Base-by-base conservation (phyloP, 2,113 vertebrate genomes). In the Pygoscelis antarcticus region DNA sequence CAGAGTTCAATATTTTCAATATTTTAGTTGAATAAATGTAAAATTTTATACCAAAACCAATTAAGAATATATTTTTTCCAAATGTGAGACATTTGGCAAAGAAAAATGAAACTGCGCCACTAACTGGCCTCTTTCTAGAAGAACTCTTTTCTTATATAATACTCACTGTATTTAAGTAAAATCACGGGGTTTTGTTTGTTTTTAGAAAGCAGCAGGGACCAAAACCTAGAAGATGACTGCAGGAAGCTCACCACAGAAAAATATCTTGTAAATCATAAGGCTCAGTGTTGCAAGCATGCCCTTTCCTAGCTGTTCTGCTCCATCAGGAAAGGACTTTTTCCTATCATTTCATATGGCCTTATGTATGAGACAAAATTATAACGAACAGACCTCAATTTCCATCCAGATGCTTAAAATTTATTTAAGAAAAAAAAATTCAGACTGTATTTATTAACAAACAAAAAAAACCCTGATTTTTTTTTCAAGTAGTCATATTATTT, bases 401-500 rank as follows among this genome's bases (percentile, higher is more conserved):
- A 83, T 57, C 15, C 13, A 83, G 16, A 3, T 83, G 19, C 42
- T 77, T 76, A 55, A 34, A 79, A 64, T 40, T 38, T 57, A 18
- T 36, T 65, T 58, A 34, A 54, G 36, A 42, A 38, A 68, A 34
- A 34, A 20, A 4, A 34, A 32, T 9, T 5, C 44, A n/a, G 44
- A 62, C 27, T 65, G 2, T 42, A 51, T 61, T 68, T 51, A 65
- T 34, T 54, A 83, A 47, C 1, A 44, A 38, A 47, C 1, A 44
- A 38, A 70, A 70, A 25, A n/a, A 0, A 0, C 4, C 1, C 4
- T 4, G 3, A 3, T 23, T 32, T 57, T 74, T 66, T 60, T 17
- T 38, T 7, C 2, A 69, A 52, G 27, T 13, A 21, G 25, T 34
- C 13, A 11, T 36, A 44, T 40, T 76, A 57, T 70, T 86, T 44